Evolutionary conservation across 2,888 invertebrate genomes (phyloP).

Genomic region (Cheilosia grossa): DNA sequence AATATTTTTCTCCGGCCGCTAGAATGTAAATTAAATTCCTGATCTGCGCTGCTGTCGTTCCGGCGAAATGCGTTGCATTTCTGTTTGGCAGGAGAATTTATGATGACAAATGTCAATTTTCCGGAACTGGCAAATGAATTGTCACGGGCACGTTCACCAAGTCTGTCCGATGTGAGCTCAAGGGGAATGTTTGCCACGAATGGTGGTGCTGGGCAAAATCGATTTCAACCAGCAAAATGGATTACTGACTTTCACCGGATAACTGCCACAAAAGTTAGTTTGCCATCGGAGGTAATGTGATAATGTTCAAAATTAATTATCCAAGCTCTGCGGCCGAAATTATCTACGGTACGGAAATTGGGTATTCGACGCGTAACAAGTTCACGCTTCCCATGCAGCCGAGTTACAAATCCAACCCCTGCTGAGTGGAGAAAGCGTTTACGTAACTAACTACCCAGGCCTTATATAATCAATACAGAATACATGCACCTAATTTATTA

Average conservation of each 20-base stretch:
- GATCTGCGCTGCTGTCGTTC: not conserved
- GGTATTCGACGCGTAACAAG: not conserved
- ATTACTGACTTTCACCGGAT: not conserved
- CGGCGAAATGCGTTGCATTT: not conserved
- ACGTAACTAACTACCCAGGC: not conserved
- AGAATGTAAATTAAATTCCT: constrained; percentile 3
- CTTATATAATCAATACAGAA: not conserved
- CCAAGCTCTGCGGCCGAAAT: constrained; percentile 21
- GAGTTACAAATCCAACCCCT: not conserved
- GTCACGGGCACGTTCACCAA: not conserved
- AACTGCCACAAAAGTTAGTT: constrained; percentile 23
- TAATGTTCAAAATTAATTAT: constrained; percentile 36
- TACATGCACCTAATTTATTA: not conserved
- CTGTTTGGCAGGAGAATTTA: constrained; percentile 11
- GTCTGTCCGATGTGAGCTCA: not conserved
- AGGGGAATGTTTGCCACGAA: not conserved
- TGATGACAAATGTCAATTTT: constrained; percentile 26
- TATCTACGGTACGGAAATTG: not conserved
- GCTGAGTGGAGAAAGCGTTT: not conserved
- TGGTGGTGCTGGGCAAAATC: too few relatives aligned
- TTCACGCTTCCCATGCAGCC: not conserved
- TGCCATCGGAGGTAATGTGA: constrained; percentile 13
- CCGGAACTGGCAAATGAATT: constrained; percentile 11
- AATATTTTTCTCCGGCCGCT: not conserved
- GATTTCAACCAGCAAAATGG: not conserved